These are phyloP conservation scores for Lindbergichthys nudifrons DNA, from an alignment of 2,797 vertebrate genomes.

Conservation along the genomic window DNA sequence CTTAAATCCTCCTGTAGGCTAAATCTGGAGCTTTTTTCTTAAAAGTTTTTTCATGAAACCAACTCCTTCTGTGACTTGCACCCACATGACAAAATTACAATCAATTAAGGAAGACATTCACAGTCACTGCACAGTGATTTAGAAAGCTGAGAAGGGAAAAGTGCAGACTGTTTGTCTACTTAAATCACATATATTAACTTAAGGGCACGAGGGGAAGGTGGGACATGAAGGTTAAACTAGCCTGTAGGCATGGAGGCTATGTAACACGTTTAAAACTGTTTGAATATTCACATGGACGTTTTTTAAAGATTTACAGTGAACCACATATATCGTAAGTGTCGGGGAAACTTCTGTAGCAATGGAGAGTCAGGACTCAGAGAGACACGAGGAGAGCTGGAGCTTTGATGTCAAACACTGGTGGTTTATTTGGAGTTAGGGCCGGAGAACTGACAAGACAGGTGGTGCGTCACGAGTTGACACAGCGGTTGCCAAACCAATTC, in stretches of 20 bases:
- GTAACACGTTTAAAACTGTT: conserved; percentile 11
- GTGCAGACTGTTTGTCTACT: conserved; percentile 39
- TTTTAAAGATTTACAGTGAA: background rate
- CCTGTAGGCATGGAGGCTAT: conserved; percentile 33
- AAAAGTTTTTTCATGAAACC: conserved; percentile 63
- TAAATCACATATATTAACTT: conserved; percentile 52
- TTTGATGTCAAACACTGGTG: no score
- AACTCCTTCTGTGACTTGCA: conserved; percentile 52
- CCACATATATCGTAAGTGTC: background rate
- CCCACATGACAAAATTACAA: conserved; percentile 59
- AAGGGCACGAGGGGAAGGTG: conserved; percentile 8
- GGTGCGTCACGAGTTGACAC: no score
- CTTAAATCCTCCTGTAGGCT: conserved; percentile 53
- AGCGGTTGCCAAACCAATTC: no score
- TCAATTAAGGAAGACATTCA: conserved; percentile 59
- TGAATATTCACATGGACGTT: background rate
- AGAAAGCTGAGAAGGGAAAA: conserved; percentile 39
- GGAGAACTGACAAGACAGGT: no score
- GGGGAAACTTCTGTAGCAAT: no score
- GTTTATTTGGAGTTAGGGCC: no score
- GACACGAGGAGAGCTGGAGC: no score
- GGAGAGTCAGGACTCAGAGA: no score
- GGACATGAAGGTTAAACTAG: conserved; percentile 27
- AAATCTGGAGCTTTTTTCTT: conserved; percentile 32
- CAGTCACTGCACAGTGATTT: conserved; percentile 33